These are phyloP conservation scores for Drosophila orena DNA, from an alignment of 1,140 invertebrate genomes.

Conservation along the genomic window DNA sequence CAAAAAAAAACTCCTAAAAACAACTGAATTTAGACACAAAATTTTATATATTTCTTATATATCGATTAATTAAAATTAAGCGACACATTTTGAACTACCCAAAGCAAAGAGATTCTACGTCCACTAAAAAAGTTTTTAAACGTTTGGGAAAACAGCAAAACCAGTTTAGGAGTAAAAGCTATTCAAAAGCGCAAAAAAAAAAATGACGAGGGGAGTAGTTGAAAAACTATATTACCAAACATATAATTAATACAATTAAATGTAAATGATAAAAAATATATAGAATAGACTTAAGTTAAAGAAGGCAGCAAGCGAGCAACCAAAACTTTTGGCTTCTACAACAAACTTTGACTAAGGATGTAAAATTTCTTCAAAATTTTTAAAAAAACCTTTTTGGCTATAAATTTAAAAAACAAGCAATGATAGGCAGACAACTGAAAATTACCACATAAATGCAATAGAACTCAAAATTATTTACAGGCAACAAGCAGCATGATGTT, in stretches of 20 bases:
- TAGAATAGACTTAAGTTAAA: conserved; percentile 66
- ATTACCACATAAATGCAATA: conserved; percentile 84
- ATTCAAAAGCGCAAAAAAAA: conserved; percentile 7
- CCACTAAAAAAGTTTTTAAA: conserved; percentile 72
- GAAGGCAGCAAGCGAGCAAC: conserved; percentile 61
- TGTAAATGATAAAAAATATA: conserved; percentile 65
- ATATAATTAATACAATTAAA: conserved; percentile 71
- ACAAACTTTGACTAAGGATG: conserved; percentile 74
- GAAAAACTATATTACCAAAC: conserved; percentile 44
- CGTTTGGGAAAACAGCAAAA: conserved; percentile 33
- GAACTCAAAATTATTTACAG: conserved; percentile 84
- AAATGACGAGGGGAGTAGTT: conserved; percentile 4
- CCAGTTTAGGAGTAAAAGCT: conserved; percentile 51
- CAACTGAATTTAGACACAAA: conserved; percentile 82
- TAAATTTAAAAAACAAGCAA: conserved; percentile 75
- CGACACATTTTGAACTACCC: conserved; percentile 59
- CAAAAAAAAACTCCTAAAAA: conserved; percentile 76
- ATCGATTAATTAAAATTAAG: conserved; percentile 66
- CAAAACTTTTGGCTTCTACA: conserved; percentile 79
- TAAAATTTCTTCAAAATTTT: conserved; percentile 77
- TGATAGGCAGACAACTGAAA: conserved; percentile 64
- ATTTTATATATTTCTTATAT: conserved; percentile 78
- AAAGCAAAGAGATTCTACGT: conserved; percentile 40
- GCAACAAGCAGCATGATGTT: conserved; percentile 62
- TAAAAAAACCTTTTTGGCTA: conserved; percentile 77